These are phyloP conservation scores for Chalcis sispes DNA, from an alignment of 2,888 invertebrate species.

Conservation along the genomic window DNA sequence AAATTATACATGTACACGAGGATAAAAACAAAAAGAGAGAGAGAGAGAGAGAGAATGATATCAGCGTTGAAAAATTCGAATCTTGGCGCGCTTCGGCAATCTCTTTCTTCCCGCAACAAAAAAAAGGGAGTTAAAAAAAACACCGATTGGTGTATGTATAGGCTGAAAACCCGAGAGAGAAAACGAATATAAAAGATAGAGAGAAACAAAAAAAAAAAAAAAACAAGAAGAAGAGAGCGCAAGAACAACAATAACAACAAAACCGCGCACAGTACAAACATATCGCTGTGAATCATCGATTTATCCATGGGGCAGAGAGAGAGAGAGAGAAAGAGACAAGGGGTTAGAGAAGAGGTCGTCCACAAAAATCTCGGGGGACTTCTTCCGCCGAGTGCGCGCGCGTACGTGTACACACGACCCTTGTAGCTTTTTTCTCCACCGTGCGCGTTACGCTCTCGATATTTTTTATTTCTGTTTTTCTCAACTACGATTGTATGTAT, in stretches of 20 bases:
- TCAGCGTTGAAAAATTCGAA: too few species aligned
- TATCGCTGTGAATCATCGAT: constrained; percentile 26
- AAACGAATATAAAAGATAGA: neutral
- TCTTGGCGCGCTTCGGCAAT: too few species aligned
- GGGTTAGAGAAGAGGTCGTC: neutral
- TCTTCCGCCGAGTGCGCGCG: neutral
- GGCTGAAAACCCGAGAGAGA: too few species aligned
- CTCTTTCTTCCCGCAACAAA: too few species aligned
- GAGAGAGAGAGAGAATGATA: too few species aligned
- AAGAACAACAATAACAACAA: neutral
- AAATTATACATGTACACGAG: too few species aligned
- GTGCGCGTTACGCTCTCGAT: neutral
- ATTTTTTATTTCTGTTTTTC: constrained; percentile 20
- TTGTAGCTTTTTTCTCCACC: neutral
- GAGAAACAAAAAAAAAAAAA: neutral
- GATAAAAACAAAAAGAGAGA: too few species aligned
- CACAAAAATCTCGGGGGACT: constrained; percentile 22
- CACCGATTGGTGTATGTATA: too few species aligned
- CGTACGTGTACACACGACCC: neutral
- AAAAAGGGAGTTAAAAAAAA: too few species aligned
- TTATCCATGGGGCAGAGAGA: neutral
- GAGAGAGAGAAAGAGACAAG: too few species aligned
- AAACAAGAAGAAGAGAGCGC: neutral
- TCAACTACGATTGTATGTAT: too few species aligned
- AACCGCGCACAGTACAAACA: neutral